Percentiles rank a stretch among this genome's conserved stretches.
These are phyloP conservation scores for Orcinus orca DNA, from an alignment of 2,113 vertebrate species.

Conservation along the genomic window DNA sequence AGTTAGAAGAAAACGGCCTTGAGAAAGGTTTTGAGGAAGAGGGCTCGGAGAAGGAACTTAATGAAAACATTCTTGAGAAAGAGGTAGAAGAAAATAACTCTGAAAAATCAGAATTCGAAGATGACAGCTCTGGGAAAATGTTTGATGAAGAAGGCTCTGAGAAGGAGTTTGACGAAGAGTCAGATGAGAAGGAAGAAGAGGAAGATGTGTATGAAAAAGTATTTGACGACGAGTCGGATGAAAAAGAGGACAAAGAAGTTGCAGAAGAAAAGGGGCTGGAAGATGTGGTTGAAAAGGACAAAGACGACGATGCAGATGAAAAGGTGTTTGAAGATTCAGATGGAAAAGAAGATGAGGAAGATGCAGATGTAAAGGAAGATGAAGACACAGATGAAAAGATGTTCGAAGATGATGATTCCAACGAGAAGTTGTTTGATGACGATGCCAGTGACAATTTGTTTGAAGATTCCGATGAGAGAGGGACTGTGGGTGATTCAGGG, in stretches of 20 bases:
- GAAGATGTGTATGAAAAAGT: constrained; percentile 40
- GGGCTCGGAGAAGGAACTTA: constrained; percentile 26
- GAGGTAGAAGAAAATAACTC: constrained; percentile 62
- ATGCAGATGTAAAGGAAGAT: constrained; percentile 1
- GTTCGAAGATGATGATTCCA: constrained; percentile 47
- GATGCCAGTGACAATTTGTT: constrained; percentile 50
- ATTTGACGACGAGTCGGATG: constrained; percentile 63
- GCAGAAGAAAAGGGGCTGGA: not conserved
- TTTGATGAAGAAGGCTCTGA: constrained; percentile 57
- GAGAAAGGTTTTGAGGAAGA: constrained; percentile 35
- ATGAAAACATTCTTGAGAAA: constrained; percentile 17
- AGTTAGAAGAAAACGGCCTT: constrained; percentile 50
- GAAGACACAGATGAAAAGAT: constrained; percentile 34
- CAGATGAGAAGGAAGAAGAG: constrained; percentile 55
- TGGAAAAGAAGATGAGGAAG: constrained; percentile 54
- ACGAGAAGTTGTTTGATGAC: constrained; percentile 49
- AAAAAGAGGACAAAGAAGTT: constrained; percentile 29
- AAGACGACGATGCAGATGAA: not conserved
- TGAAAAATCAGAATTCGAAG: constrained; percentile 56
- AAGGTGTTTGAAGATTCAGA: constrained; percentile 59
- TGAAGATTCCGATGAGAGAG: constrained; percentile 50
- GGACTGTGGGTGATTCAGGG: not conserved
- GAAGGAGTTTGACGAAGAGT: constrained; percentile 46
- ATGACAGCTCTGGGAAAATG: constrained; percentile 51
- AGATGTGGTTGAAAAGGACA: constrained; percentile 12